These are phyloP conservation scores for Catocala sponsa DNA, from an alignment of 2,888 invertebrate genomes.

Conservation along the genomic window DNA sequence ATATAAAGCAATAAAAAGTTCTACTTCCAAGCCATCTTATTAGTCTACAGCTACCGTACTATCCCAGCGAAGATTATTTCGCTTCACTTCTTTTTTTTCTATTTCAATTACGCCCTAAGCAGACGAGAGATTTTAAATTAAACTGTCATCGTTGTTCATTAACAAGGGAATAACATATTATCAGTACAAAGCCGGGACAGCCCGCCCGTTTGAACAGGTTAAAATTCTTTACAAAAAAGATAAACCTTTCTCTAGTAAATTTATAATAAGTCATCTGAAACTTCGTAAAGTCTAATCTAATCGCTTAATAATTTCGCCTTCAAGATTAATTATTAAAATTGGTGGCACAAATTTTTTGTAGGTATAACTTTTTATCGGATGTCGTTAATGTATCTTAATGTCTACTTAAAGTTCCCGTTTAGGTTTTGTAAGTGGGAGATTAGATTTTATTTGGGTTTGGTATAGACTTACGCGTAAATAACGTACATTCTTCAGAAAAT, in stretches of 20 bases:
- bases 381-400: constrained; percentile 8
- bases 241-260: neutral
- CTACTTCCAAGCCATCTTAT: no score
- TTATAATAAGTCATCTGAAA: constrained; percentile 11
- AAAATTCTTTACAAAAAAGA: neutral
- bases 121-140: constrained; percentile 3
- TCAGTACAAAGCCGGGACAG: neutral
- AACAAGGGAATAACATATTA: no score
- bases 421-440: neutral
- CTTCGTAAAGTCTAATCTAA: constrained; percentile 12
- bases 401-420: constrained; percentile 2
- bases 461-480: neutral
- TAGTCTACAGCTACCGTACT: no score
- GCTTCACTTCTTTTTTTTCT: neutral
- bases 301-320: constrained; percentile 14
- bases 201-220: neutral
- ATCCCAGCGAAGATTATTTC: no score
- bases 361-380: neutral
- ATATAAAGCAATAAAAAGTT: no score
- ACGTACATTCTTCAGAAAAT: no score
- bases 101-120: neutral
- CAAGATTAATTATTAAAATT: constrained; percentile 14
- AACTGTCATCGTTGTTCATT: constrained; percentile 2
- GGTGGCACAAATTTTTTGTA: constrained; percentile 3
- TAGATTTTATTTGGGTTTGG: neutral